These are phyloP conservation scores for Borostomias antarcticus DNA, from an alignment of 2,797 vertebrate genomes.

Conservation along the genomic window DNA sequence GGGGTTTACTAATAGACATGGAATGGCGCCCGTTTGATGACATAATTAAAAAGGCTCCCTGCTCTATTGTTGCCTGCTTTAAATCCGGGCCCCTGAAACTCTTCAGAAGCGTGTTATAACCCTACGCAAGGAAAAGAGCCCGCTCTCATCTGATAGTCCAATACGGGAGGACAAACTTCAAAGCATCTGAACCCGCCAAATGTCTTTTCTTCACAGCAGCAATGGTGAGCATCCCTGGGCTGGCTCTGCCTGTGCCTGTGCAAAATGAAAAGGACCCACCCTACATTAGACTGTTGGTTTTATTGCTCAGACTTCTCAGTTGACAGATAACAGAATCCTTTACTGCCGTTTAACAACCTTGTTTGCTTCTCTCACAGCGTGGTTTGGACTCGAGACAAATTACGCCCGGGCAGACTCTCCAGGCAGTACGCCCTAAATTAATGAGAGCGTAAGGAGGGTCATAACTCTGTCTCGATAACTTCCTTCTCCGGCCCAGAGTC, in stretches of 20 bases:
- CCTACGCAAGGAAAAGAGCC: background rate
- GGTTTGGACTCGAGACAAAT: slow-evolving; percentile 5
- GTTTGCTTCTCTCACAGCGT: background rate
- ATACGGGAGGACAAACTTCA: background rate
- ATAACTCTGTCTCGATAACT: slow-evolving; percentile 14
- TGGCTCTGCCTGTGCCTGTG: background rate
- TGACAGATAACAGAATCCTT: background rate
- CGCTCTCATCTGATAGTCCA: background rate
- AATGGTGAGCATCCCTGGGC: background rate
- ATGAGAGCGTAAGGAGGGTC: background rate
- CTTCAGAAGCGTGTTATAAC: background rate
- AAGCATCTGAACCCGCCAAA: background rate
- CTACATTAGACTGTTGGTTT: background rate
- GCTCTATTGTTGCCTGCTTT: slow-evolving; percentile 12
- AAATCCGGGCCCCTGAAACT: background rate
- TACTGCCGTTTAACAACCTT: background rate
- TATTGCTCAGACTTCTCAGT: slow-evolving; percentile 11
- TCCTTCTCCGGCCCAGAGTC: background rate
- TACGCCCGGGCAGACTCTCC: background rate
- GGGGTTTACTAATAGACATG: background rate
- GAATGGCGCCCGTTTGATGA: slow-evolving; percentile 26
- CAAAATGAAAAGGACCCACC: background rate
- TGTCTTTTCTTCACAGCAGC: background rate
- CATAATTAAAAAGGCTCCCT: slow-evolving; percentile 17
- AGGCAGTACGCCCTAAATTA: slow-evolving; percentile 10